Percentiles rank a stretch among this genome's conserved stretches.
Conservation (phyloP, 2,113 vertebrate species). For the Centropus unirufus region DNA sequence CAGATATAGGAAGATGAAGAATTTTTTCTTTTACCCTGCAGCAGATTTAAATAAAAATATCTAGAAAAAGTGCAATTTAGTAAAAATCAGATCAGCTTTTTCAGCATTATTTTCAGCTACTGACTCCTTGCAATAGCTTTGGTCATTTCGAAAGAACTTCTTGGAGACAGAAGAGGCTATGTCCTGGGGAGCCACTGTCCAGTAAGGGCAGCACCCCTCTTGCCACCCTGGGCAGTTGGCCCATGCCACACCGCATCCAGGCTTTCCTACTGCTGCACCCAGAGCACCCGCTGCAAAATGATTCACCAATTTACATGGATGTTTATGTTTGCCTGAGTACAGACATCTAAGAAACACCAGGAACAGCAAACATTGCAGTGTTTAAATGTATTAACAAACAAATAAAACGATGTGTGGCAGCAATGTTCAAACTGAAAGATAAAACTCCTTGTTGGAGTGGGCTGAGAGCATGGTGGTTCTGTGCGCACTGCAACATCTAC, state of each 20-base stretch:
- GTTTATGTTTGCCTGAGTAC: background rate
- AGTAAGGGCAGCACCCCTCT: background rate
- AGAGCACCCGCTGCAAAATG: fast-evolving
- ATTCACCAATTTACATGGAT: background rate
- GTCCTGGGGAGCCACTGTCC: background rate
- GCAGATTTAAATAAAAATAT: background rate
- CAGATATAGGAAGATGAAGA: background rate
- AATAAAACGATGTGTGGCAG: background rate
- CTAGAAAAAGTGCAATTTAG: background rate
- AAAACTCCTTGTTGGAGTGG: background rate
- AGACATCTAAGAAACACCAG: background rate
- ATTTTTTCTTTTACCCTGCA: background rate
- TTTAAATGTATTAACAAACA: background rate
- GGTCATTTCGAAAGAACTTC: background rate
- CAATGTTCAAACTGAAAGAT: background rate
- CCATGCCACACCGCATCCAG: fast-evolving
- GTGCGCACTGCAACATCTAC: background rate
- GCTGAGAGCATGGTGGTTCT: background rate
- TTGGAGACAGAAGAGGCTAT: background rate
- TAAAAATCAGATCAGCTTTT: background rate
- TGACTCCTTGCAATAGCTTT: background rate
- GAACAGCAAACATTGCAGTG: background rate
- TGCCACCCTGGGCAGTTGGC: fast-evolving
- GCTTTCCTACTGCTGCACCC: background rate
- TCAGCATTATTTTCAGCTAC: background rate